These are phyloP conservation scores for Eulithis testata DNA, from an alignment of 2,888 invertebrate genomes.

Conservation along the genomic window DNA sequence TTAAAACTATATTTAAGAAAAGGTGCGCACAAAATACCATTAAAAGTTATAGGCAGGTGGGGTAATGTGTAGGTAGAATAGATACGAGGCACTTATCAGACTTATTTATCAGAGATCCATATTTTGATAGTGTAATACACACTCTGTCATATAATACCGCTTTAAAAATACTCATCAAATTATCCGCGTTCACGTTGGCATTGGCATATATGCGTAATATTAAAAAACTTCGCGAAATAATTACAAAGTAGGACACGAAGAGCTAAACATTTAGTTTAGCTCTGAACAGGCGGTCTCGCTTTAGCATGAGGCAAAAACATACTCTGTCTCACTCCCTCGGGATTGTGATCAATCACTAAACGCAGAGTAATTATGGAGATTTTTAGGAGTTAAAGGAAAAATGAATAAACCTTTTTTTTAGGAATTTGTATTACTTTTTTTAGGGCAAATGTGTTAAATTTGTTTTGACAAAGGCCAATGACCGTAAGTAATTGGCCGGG, in stretches of 20 bases:
- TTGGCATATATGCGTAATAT: not conserved
- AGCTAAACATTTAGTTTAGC: conserved; percentile 24
- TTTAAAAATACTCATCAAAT: conserved; percentile 11
- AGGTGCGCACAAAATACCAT: too few species aligned
- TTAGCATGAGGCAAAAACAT: not conserved
- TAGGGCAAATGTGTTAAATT: not conserved
- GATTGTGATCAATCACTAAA: conserved; percentile 36
- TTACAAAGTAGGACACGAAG: conserved; percentile 14
- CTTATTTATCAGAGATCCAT: too few species aligned
- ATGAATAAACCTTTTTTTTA: conserved; percentile 5
- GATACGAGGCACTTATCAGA: too few species aligned
- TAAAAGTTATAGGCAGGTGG: too few species aligned
- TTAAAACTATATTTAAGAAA: too few species aligned
- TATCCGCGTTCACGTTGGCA: conserved; percentile 1
- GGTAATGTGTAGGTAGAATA: too few species aligned
- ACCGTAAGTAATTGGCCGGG: not conserved
- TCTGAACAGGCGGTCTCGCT: conserved; percentile 12
- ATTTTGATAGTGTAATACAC: too few species aligned
- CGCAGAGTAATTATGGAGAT: conserved; percentile 29
- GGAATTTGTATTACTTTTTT: not conserved
- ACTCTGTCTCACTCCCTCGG: conserved; percentile 26
- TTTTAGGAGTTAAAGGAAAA: conserved; percentile 20
- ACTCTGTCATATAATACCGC: not conserved
- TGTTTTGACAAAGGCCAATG: not conserved
- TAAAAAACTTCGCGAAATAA: conserved; percentile 24